These are phyloP conservation scores for Ochropleura leucogaster DNA, from an alignment of 2,888 invertebrate species.

Conservation along the genomic window DNA sequence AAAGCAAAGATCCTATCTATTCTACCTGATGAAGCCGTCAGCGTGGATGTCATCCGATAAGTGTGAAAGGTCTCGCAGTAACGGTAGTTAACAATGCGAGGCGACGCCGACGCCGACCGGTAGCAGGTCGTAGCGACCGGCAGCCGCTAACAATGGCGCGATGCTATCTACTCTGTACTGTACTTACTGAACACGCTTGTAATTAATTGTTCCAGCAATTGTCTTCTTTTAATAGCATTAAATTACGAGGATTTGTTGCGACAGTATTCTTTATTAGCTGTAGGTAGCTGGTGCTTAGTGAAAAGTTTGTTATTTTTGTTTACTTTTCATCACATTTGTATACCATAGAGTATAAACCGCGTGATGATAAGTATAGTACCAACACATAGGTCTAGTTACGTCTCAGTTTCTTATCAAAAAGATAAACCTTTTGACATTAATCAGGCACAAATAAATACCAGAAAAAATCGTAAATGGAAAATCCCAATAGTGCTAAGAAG, in stretches of 20 bases:
- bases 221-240: conserved; percentile 47
- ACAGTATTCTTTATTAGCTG: conserved; percentile 13
- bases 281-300: conserved; percentile 2
- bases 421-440: background rate
- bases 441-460: background rate
- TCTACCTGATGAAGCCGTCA: conserved; percentile 31
- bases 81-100: conserved; percentile 43
- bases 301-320: background rate
- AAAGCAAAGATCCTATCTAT: conserved; percentile 33
- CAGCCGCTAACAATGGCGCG: conserved; percentile 53
- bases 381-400: background rate
- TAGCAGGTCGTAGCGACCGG: conserved; percentile 28
- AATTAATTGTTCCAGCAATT: conserved; percentile 55
- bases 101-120: conserved; percentile 8
- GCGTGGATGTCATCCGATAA: conserved; percentile 26
- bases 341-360: background rate
- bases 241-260: conserved; percentile 47
- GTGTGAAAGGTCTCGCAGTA: conserved; percentile 61
- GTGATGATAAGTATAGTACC: background rate
- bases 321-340: background rate
- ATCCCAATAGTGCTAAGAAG: background rate
- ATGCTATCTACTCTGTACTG: conserved; percentile 48
- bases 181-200: conserved; percentile 32
- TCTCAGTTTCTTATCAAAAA: background rate
- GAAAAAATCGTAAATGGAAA: background rate